Base-by-base conservation (phyloP, 2,113 vertebrate genomes). In the Vulpes ferrilata region DNA sequence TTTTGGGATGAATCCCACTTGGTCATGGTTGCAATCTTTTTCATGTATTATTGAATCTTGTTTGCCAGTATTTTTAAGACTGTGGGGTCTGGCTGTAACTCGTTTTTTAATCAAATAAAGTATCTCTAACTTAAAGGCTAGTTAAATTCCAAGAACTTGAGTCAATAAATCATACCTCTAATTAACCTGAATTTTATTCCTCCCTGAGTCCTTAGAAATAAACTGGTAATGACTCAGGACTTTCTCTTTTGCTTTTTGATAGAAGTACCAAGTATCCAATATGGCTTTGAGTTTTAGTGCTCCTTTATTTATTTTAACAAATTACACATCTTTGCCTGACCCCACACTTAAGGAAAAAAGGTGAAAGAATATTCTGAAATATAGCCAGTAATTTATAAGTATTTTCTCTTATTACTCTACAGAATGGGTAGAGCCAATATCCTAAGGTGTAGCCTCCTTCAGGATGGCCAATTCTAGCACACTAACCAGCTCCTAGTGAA, bases 261-360 rank as follows among this genome's bases (percentile, higher is more conserved):
- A 94, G 22, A 87, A 93, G 32, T 9, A 93, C 32, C 43, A 93
- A 82, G 32, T 90, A 95, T 19, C 32, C n/a, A 87, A 87, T 43
- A 80, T 32, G 27, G 55, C 23, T 93, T 23, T 74, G 16, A 79
- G 48, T 84, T 88, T 71, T 88, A 88, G 57, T 64, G 71, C 35
- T 94, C 86, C 43, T 30, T 80, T 94, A 32, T 35, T 60, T 73
- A 62, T 81, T 88, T 82, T 64, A 74, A 87, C 32, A 2, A 82
- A 82, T 25, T 81, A 91, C 25, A 88, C 20, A 73, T 81, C 17
- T 93, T 83, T 78, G 43, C 35, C 48, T 80, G 12, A 64, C 2
- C 86, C 59, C 3, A 10, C 57, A 10, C 60, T 27, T 76, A 81
- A 32, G 2, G 11, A 11, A 91, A 83, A 5, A 74, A 89, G 27